Base-by-base conservation (phyloP, 2,113 vertebrate species). In the Hoplias malabaricus region DNA sequence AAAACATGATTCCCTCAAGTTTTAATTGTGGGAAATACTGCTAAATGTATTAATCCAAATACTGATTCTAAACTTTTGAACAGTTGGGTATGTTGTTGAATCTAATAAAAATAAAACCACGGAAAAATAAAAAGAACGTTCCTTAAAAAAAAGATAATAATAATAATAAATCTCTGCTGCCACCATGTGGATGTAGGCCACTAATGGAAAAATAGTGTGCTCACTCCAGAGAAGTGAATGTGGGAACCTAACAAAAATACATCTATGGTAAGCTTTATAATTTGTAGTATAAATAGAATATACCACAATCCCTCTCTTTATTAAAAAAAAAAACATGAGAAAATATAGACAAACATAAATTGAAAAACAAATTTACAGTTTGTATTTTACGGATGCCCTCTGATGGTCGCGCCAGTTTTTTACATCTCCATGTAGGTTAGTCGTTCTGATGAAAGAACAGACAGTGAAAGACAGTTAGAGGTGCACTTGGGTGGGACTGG, bases 371-470 rank as follows among this genome's bases (percentile, higher is more conserved):
- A n/a, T n/a, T n/a, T 43, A 11, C 12, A 2, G 42, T 43, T 43
- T 43, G 5, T 11, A 43, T 38, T 38, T 5, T 43, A 7, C 2
- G 4, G 5, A 2, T 6, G 5, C 4, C 12, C 33, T 42, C 16
- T 8, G 7, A 12, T 2, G 38, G 53, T 69, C 53, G 34, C 16
- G 0, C 6, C 40, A 46, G 53, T 9, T 59, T 29, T 1, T 82
- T 38, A 86, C 50, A 84, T 80, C 23, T 89, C 84, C 88, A 90
- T 85, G 83, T 89, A 87, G 43, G 67, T 12, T 9, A 59, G 57
- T 5, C 82, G 85, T 89, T 69, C 71, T 59, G 50, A 0, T 38
- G 46, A 79, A 36, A 43, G 2, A 70, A 43, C 71, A 21, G 29
- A 74, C 1, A 56, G 12, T 5, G 3, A 25, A 36, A 69, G 40